A percentile compares a stretch with the other conserved stretches of the same genome.
Conservation (phyloP, 2,797 vertebrate species). For the Hemitrygon akajei region DNA sequence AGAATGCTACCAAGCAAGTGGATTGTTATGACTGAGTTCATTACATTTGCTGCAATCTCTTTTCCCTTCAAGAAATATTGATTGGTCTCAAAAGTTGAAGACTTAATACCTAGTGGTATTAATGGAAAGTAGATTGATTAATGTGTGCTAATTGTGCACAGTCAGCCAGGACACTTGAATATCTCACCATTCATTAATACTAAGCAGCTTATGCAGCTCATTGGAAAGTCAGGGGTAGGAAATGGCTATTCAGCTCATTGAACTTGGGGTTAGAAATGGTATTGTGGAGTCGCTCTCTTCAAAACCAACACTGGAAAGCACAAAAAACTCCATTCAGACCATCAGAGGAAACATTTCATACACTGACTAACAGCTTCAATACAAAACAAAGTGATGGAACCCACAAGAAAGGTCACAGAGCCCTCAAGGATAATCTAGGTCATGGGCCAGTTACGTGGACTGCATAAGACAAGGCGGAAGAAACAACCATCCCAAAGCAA, state of each 20-base stretch:
- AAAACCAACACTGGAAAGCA: too few species aligned
- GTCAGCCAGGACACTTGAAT: not conserved
- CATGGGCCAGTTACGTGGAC: not conserved
- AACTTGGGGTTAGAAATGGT: not conserved
- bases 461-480: not conserved
- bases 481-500: not conserved
- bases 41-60: slow-evolving; percentile 21
- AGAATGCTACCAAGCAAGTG: not conserved
- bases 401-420: not conserved
- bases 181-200: not conserved
- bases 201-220: not conserved
- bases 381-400: not conserved
- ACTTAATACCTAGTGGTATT: not conserved
- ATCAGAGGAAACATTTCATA: not conserved
- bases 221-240: not conserved
- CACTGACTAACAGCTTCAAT: too few species aligned
- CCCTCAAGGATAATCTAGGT: not conserved
- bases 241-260: not conserved
- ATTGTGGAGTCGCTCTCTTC: not conserved
- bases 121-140: slow-evolving; percentile 17
- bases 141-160: not conserved
- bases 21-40: not conserved
- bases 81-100: not conserved
- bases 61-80: not conserved
- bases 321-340: not conserved